Base-by-base conservation (phyloP, 2,797 vertebrate genomes). In the Chaenodraco wilsoni region DNA sequence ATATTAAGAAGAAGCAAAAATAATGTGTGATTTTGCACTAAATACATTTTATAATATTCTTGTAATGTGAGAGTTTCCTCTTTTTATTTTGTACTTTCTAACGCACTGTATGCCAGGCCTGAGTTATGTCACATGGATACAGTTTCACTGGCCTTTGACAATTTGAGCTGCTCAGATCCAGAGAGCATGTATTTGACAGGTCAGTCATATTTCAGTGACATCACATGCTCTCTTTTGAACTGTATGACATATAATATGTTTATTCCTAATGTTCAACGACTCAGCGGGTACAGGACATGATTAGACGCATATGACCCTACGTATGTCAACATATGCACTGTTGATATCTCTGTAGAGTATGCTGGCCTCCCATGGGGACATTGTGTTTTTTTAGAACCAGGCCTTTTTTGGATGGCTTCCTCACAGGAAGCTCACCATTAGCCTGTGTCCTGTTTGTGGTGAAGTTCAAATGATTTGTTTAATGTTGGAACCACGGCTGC, bases 111-210 rank as follows among this genome's bases (percentile, higher is more conserved):
- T 66, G 70, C 33, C 59, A 52, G 17, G 31, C 48, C 69, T 21
- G 43, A 74, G 40, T 37, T 45, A 71, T 67, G 69, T 40, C 54
- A 16, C 65, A 65, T 54, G 56, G 67, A 76, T 85, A 56, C 19
- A 59, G 51, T 85, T 85, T 76, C 68, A 15, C 16, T 50, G 55
- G 7, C 73, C 70, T 74, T 54, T 21, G 77, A 72, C 10, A 59
- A 31, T 76, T 51, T 70, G 71, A 77, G 55, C 70, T 70, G 23
- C 19, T 73, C 57, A 69, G 19, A 76, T 75, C 46, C 13, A 49
- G 13, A 65, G n/a, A 40, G 65, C 61, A 72, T 33, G 62, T 43
- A 71, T 73, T 48, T 54, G 49, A 69, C 73, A 59, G 27, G 2
- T 37, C 46, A 61, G 31, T 78, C 57, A 45, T 37, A 27, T 72